phyloP scores from a whole-genome alignment of 64 coral and sea anemone species.

The Montipora foliosa region DNA sequence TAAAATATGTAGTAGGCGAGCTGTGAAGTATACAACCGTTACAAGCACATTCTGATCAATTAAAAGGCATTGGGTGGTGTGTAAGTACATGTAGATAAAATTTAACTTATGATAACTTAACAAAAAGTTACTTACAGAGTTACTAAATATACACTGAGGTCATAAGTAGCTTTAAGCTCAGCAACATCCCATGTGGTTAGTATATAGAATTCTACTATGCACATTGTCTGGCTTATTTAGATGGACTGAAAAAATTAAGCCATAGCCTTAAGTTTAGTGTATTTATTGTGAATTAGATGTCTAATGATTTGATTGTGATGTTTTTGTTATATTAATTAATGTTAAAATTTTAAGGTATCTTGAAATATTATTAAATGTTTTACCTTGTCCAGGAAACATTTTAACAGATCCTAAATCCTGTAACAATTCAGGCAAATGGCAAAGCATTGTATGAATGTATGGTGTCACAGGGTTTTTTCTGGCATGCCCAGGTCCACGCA shows the following conservation, averaged over 20 bases:
- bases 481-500: background rate
- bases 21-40: background rate
- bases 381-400: slow-evolving; percentile 41
- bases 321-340: background rate
- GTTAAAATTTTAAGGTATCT: background rate
- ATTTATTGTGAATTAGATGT: background rate
- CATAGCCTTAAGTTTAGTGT: background rate
- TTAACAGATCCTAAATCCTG: slow-evolving; percentile 10
- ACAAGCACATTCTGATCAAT: background rate
- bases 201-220: slow-evolving; percentile 8
- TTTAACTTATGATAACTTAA: background rate
- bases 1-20: background rate
- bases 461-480: slow-evolving; percentile 9
- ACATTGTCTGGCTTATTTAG: background rate
- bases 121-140: slow-evolving; percentile 1
- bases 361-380: background rate
- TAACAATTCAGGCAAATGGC: slow-evolving; percentile 10
- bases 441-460: slow-evolving; percentile 33
- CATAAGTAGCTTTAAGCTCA: background rate
- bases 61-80: background rate
- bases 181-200: background rate
- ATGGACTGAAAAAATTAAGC: too few relatives aligned
- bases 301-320: background rate
- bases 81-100: background rate
- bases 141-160: background rate